Base-by-base conservation (phyloP, 64 coral and sea anemone species). In the Porites lutea region DNA sequence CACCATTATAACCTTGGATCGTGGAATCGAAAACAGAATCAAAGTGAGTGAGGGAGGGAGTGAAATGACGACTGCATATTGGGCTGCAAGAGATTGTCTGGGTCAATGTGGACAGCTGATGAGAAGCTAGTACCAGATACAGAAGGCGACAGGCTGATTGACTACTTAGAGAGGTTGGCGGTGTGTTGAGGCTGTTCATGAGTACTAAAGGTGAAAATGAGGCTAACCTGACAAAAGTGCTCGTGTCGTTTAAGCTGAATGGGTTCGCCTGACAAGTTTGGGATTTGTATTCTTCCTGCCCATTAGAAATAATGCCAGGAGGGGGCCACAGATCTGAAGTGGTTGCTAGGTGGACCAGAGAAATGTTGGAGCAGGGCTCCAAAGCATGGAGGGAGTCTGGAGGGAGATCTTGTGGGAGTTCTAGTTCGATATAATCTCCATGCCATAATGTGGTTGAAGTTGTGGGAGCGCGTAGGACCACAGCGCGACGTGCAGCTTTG, bases 211-310 rank as follows among this genome's bases (percentile, higher is more conserved):
- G 23, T 75, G 55, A 84, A 90, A 22, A 79, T 48, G 16, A 19
- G 70, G 46, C 48, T 86, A 3, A 89, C 59, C 49, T 89, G 92
- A 48, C 71, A 95, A 22, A 94, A 74, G 68, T 94, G 69, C 22
- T 94, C 47, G 64, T 90, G 58, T 16, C 87, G 80, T 54, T 21
- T 95, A 2, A 95, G n/a, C 15, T 18, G 8, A 27, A 44, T 65
- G 53, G 87, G 88, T 20, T 79, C 11, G 44, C 23, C 82, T 15
- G 72, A 84, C 2, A 78, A 65, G 43, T 90, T 95, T 8, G 79
- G 93, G 21, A 95, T 86, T 37, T 60, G 15, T 65, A 90, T 75
- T 65, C 57, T 82, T 21, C 84, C 74, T 45, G 52, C 83, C 44
- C 57, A 60, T 71, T 87, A 7, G 91, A 77, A 44, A 53, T 57